These are phyloP conservation scores for Elgaria multicarinata DNA, from an alignment of 2,113 vertebrate genomes.

Conservation along the genomic window DNA sequence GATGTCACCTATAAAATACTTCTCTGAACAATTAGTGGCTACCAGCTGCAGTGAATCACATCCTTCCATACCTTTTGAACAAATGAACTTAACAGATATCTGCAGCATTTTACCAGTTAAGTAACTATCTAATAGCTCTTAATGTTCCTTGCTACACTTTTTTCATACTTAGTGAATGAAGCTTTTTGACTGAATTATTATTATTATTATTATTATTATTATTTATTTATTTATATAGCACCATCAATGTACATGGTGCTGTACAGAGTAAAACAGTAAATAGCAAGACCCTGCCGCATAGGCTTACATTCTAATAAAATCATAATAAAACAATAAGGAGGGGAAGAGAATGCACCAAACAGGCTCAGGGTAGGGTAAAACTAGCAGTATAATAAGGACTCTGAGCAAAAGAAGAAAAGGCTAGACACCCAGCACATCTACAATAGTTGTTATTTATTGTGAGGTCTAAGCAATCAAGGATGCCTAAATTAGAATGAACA, in stretches of 20 bases:
- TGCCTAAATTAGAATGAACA: background rate
- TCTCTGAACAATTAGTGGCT: background rate
- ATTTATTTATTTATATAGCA: too few species aligned
- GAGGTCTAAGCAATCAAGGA: background rate
- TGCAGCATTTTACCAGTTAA: conserved; percentile 29
- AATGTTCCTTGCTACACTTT: background rate
- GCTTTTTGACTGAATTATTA: conserved; percentile 24
- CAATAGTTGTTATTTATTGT: background rate
- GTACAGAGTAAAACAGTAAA: too few species aligned
- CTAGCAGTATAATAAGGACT: too few species aligned
- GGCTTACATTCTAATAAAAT: too few species aligned
- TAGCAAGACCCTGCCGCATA: too few species aligned
- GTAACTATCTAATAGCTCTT: background rate
- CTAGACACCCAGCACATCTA: background rate
- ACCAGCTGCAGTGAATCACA: background rate
- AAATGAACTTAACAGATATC: conserved; percentile 50
- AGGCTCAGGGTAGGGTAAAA: too few species aligned
- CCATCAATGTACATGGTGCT: too few species aligned
- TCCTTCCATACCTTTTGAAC: conserved; percentile 17
- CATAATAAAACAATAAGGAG: too few species aligned
- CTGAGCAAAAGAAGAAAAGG: background rate
- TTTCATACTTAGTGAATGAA: background rate
- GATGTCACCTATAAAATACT: background rate
- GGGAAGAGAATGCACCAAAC: too few species aligned
- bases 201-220: too few species aligned